These are phyloP conservation scores for Aplodontia rufa DNA, from an alignment of 2,113 vertebrate species.

Conservation along the genomic window DNA sequence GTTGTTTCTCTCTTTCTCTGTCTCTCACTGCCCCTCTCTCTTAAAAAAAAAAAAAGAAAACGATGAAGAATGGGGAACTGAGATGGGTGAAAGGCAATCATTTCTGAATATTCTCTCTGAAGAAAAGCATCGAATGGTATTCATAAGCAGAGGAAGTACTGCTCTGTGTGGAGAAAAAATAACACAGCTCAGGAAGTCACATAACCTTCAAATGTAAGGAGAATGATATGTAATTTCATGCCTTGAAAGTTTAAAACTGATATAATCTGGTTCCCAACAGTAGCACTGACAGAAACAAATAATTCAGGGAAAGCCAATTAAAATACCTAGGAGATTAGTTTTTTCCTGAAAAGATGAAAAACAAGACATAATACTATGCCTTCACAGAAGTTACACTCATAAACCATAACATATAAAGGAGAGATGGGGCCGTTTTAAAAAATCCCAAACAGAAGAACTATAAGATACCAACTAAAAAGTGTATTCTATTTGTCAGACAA, in stretches of 20 bases:
- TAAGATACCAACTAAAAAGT: neutral
- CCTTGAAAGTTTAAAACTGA: constrained; percentile 1
- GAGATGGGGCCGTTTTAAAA: neutral
- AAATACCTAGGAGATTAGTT: neutral
- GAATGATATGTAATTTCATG: neutral
- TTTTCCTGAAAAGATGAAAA: neutral
- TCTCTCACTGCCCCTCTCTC: too few relatives aligned
- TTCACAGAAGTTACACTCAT: constrained; percentile 20
- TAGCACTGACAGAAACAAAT: constrained; percentile 11
- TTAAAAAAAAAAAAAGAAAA: too few relatives aligned
- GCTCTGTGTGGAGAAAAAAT: constrained; percentile 9
- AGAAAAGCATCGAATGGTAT: neutral
- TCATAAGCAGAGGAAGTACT: neutral
- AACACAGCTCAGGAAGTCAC: neutral
- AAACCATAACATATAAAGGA: neutral
- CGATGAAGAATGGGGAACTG: constrained; percentile 31
- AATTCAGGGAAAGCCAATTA: constrained; percentile 32
- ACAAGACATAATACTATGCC: neutral
- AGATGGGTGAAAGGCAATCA: neutral
- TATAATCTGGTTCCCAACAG: constrained; percentile 13
- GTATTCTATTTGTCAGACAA: neutral
- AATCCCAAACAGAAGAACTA: neutral
- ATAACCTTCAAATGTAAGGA: neutral
- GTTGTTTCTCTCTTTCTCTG: too few relatives aligned
- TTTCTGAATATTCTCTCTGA: constrained; percentile 13